These are phyloP conservation scores for Strigops habroptila DNA, from an alignment of 2,113 vertebrate genomes.

Conservation along the genomic window DNA sequence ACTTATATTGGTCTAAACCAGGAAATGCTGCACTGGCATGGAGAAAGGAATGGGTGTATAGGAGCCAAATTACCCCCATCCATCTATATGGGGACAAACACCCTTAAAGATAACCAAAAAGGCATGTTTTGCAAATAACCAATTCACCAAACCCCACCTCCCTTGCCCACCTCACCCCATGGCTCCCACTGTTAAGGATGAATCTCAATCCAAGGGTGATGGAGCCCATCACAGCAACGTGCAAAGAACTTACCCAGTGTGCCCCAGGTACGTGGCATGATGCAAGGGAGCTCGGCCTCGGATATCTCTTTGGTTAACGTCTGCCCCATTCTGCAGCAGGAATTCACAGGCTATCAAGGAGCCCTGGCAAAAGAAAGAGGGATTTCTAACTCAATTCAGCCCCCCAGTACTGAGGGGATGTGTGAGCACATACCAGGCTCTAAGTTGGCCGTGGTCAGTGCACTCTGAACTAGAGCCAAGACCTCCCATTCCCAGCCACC, in stretches of 20 bases:
- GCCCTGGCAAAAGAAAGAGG: constrained; percentile 71
- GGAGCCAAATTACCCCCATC: neutral
- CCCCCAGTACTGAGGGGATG: neutral
- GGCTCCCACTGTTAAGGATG: neutral
- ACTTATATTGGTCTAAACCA: neutral
- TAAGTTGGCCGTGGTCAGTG: accelerated
- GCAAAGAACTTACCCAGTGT: constrained; percentile 82
- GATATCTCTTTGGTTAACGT: constrained; percentile 93
- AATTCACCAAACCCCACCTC: neutral
- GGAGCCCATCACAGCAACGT: accelerated
- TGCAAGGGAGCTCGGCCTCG: constrained; percentile 88
- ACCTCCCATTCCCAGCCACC: neutral
- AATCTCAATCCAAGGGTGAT: neutral
- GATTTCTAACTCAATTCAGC: neutral
- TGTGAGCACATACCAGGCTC: accelerated
- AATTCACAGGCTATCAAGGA: constrained; percentile 94
- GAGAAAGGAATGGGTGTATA: neutral
- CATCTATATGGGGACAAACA: neutral
- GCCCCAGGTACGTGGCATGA: constrained; percentile 90
- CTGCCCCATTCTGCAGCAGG: constrained; percentile 92
- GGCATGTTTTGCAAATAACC: neutral
- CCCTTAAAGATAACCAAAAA: neutral
- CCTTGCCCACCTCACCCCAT: neutral
- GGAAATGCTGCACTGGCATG: accelerated
- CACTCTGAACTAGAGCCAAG: neutral